Percentiles rank a stretch among this genome's conserved stretches.
These are phyloP conservation scores for Myotis vivesi DNA, from an alignment of 2,797 vertebrate species.

Conservation along the genomic window DNA sequence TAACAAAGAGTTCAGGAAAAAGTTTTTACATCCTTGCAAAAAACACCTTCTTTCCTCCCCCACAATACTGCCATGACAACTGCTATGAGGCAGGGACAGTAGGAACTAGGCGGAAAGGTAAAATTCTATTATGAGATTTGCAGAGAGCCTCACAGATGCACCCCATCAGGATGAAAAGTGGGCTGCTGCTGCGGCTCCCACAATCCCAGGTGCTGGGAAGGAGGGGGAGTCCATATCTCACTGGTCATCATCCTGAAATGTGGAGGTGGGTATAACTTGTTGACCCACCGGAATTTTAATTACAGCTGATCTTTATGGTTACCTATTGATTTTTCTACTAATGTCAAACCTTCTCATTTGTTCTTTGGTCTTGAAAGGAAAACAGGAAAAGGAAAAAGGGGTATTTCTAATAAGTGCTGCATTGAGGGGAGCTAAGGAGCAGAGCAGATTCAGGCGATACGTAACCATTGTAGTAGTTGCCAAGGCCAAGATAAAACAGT, in stretches of 20 bases:
- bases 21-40: neutral
- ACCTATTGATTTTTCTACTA: slow-evolving; percentile 16
- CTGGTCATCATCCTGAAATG: neutral
- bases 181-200: rapidly evolving
- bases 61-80: neutral
- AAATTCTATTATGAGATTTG: neutral
- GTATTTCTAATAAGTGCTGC: neutral
- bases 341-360: neutral
- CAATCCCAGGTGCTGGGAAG: neutral
- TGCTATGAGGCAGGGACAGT: neutral
- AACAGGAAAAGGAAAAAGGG: neutral
- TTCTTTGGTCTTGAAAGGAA: neutral
- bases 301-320: neutral
- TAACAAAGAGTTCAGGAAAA: slow-evolving; percentile 34
- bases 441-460: neutral
- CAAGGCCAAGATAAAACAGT: neutral
- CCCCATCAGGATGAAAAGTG: neutral
- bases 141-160: neutral
- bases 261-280: neutral
- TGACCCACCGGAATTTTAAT: slow-evolving; percentile 8
- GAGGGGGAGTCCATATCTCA: neutral
- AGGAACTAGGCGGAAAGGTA: neutral
- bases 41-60: neutral
- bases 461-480: neutral
- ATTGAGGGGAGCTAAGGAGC: neutral